Evolutionary conservation across 2,888 invertebrate species (phyloP).

Genomic region (Diabrotica balteata): DNA sequence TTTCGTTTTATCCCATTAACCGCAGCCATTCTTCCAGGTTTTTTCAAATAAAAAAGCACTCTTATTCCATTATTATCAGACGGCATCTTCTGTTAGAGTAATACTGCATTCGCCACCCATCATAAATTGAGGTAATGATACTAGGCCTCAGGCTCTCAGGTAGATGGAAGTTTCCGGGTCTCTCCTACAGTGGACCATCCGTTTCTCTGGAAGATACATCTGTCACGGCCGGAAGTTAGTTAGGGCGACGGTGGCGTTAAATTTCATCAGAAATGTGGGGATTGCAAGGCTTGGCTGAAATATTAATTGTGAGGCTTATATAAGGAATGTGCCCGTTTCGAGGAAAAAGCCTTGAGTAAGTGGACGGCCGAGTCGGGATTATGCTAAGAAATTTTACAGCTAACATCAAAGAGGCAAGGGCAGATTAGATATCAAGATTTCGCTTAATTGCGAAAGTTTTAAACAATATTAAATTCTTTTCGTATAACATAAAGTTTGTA

Average conservation of each 20-base stretch:
- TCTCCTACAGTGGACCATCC: not conserved
- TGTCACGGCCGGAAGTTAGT: constrained; percentile 7
- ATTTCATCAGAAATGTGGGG: constrained; percentile 1
- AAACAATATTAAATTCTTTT: too few relatives aligned
- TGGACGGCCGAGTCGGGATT: not conserved
- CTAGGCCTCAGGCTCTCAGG: not conserved
- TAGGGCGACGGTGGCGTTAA: constrained; percentile 4
- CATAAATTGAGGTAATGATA: constrained; percentile 3
- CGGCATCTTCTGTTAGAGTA: not conserved
- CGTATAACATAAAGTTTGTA: too few relatives aligned
- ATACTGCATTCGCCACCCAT: not conserved
- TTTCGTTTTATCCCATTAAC: too few relatives aligned
- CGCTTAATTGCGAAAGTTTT: too few relatives aligned
- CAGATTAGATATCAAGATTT: too few relatives aligned
- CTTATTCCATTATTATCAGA: not conserved
- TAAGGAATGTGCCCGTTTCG: not conserved
- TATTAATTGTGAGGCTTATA: constrained; percentile 8
- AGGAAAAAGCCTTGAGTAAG: not conserved
- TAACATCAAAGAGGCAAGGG: too few relatives aligned
- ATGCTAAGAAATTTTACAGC: too few relatives aligned
- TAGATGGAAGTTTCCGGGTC: not conserved
- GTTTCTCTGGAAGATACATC: constrained; percentile 10
- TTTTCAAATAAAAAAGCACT: not conserved
- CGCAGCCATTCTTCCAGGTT: too few relatives aligned
- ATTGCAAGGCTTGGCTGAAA: not conserved